A percentile compares a stretch with the other conserved stretches of the same genome.
Conservation (phyloP, 1,140 invertebrate genomes). For the Drosophila grimshawi region DNA sequence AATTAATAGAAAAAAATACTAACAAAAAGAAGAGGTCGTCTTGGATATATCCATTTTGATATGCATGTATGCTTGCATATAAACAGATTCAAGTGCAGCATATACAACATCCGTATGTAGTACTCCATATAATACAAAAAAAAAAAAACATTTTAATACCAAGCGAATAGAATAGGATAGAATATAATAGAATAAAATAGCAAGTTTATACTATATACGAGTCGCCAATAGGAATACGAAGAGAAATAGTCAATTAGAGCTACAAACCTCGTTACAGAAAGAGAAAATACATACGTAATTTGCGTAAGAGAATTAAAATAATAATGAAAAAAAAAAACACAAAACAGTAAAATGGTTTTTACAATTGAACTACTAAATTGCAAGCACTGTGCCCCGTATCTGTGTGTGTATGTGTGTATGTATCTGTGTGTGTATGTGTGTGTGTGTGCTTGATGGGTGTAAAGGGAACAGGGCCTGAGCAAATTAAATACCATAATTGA, state of each 20-base stretch:
- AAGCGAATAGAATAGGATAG: neutral
- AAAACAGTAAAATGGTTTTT: conserved; percentile 53
- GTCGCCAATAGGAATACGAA: conserved; percentile 1
- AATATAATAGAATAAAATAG: conserved; percentile 11
- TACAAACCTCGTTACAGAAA: neutral
- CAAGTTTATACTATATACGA: conserved; percentile 1
- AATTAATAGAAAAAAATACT: conserved; percentile 77
- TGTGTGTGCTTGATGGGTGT: conserved; percentile 11
- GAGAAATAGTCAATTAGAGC: neutral
- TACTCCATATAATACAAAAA: conserved; percentile 51
- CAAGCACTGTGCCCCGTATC: conserved; percentile 64
- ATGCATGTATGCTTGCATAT: conserved; percentile 3
- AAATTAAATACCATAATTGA: conserved; percentile 2
- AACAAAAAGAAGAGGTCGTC: conserved; percentile 77
- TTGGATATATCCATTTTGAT: conserved; percentile 57
- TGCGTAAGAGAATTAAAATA: conserved; percentile 24
- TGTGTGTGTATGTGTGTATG: conserved; percentile 10
- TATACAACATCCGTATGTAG: conserved; percentile 38
- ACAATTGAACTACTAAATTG: conserved; percentile 64
- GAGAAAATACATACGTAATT: conserved; percentile 7
- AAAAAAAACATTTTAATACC: neutral
- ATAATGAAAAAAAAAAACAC: conserved; percentile 30
- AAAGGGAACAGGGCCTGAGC: conserved; percentile 3
- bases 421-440: conserved; percentile 5
- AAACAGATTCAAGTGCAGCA: conserved; percentile 35